These are phyloP conservation scores for Stigmatopora argus DNA, from an alignment of 2,113 vertebrate genomes.

Conservation along the genomic window DNA sequence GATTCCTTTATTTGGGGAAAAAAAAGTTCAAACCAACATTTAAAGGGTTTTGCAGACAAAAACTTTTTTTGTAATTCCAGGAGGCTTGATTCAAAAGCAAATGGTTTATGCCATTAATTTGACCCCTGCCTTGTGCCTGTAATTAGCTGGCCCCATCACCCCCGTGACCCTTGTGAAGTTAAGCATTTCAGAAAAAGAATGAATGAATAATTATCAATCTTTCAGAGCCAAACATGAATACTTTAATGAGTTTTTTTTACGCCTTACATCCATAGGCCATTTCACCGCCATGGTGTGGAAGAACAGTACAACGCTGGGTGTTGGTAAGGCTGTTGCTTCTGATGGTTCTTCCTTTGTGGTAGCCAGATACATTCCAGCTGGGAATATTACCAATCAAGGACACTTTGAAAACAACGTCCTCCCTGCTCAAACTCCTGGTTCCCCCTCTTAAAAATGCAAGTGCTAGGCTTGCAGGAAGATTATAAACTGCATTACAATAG, in stretches of 20 bases:
- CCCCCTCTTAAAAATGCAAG: constrained; percentile 24
- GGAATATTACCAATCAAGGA: constrained; percentile 91
- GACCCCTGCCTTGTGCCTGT: too few species aligned
- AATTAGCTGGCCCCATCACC: too few species aligned
- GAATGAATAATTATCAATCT: too few species aligned
- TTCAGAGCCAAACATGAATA: too few species aligned
- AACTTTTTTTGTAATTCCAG: too few species aligned
- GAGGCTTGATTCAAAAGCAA: too few species aligned
- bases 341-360: constrained; percentile 96
- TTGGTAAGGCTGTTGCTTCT: constrained; percentile 85
- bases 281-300: constrained; percentile 99
- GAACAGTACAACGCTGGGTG: constrained; percentile 83
- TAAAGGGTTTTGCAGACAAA: too few species aligned
- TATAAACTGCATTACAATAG: constrained; percentile 7
- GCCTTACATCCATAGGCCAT: constrained; percentile 73
- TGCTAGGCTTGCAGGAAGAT: constrained; percentile 9
- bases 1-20: too few species aligned
- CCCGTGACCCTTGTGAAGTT: too few species aligned
- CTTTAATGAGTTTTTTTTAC: neutral
- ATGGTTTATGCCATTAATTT: too few species aligned
- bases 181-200: too few species aligned
- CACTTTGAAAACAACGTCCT: constrained; percentile 94
- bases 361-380: constrained; percentile 91
- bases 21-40: too few species aligned
- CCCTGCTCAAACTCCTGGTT: constrained; percentile 64